Evolutionary conservation across 1,140 invertebrate species (phyloP).

Genomic region (Meteorus sp.): DNA sequence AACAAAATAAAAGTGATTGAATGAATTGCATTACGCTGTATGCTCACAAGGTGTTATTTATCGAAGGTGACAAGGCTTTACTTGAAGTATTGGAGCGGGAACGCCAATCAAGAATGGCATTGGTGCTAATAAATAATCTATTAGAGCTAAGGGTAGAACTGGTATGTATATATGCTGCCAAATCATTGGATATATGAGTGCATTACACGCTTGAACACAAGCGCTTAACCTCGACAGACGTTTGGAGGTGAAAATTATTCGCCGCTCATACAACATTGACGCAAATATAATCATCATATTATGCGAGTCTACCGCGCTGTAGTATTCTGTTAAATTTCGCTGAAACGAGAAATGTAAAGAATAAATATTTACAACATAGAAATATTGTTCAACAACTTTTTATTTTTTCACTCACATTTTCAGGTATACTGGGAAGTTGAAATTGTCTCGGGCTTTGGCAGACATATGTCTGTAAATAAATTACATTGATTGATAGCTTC

Average conservation of each 20-base stretch:
- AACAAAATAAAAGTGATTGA: constrained; percentile 37
- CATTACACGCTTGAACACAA: constrained; percentile 91
- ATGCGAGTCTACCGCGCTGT: constrained; percentile 86
- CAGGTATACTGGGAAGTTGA: constrained; percentile 87
- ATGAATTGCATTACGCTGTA: not conserved
- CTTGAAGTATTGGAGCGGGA: constrained; percentile 78
- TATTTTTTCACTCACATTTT: constrained; percentile 77
- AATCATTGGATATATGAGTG: constrained; percentile 93
- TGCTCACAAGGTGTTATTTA: not conserved
- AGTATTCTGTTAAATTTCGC: constrained; percentile 95
- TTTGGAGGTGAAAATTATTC: constrained; percentile 88
- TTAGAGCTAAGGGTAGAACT: constrained; percentile 81
- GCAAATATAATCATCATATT: constrained; percentile 95
- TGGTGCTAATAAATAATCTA: constrained; percentile 89
- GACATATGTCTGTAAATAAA: constrained; percentile 69
- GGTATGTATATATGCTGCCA: constrained; percentile 99
- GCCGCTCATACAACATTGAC: constrained; percentile 88
- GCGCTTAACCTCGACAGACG: constrained; percentile 85
- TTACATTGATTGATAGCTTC: constrained; percentile 7
- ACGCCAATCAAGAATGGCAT: constrained; percentile 97
- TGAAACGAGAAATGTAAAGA: constrained; percentile 60
- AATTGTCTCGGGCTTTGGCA: constrained; percentile 78
- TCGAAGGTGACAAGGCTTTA: constrained; percentile 49
- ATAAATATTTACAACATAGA: constrained; percentile 15
- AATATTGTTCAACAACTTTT: constrained; percentile 23